These are phyloP conservation scores for Creontiades dilutus DNA, from an alignment of 2,888 invertebrate species.

Conservation along the genomic window DNA sequence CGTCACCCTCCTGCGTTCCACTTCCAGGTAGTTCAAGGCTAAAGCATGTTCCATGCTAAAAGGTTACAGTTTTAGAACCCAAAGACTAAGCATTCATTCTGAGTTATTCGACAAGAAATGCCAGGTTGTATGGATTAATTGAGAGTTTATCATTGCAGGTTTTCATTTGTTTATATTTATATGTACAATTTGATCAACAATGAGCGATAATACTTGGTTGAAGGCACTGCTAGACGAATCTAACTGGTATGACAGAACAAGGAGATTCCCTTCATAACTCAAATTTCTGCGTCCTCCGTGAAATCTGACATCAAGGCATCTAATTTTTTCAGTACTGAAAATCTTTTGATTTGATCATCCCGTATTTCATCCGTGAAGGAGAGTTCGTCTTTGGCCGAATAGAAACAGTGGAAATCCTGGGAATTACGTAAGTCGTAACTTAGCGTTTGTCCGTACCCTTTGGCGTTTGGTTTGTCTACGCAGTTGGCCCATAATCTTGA, in stretches of 20 bases:
- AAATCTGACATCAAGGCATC: conserved; percentile 42
- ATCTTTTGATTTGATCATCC: conserved; percentile 72
- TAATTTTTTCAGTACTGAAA: conserved; percentile 63
- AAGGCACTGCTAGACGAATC: too few relatives aligned
- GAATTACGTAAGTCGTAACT: conserved; percentile 74
- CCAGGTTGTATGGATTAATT: too few relatives aligned
- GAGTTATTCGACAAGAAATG: too few relatives aligned
- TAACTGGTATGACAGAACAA: too few relatives aligned
- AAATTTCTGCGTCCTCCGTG: neutral
- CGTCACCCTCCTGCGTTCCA: too few relatives aligned
- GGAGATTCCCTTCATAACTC: neutral
- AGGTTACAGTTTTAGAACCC: too few relatives aligned
- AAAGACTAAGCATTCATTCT: too few relatives aligned
- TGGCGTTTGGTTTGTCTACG: conserved; percentile 73
- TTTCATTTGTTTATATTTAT: neutral
- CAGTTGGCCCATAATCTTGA: conserved; percentile 71
- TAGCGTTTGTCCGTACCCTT: conserved; percentile 74
- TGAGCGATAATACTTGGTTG: too few relatives aligned
- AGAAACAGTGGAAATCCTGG: conserved; percentile 73
- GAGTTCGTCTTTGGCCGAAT: conserved; percentile 74
- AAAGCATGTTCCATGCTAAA: too few relatives aligned
- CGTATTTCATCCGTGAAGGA: conserved; percentile 75
- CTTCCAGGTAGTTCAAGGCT: too few relatives aligned
- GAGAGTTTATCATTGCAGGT: too few relatives aligned
- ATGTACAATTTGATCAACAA: neutral